These are phyloP conservation scores for Malurus splendens DNA, from an alignment of 2,797 vertebrate genomes.

Conservation along the genomic window DNA sequence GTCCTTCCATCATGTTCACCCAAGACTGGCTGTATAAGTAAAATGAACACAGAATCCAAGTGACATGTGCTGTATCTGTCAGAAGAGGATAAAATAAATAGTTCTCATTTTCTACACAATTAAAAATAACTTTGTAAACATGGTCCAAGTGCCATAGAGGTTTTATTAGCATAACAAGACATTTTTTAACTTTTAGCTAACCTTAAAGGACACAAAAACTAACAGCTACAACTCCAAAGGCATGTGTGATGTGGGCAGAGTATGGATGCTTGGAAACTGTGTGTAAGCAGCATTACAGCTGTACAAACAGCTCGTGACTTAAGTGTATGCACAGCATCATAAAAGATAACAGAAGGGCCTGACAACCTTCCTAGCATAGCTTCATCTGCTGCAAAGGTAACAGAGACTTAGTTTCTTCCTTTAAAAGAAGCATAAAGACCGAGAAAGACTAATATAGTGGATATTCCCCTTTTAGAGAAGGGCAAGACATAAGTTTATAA, in stretches of 20 bases:
- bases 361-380: not conserved
- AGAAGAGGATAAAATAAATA: not conserved
- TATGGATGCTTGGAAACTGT: not conserved
- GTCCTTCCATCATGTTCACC: slow-evolving; percentile 24
- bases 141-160: not conserved
- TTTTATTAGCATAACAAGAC: not conserved
- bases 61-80: not conserved
- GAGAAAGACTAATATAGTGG: not conserved
- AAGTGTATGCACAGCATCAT: not conserved
- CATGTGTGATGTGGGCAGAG: not conserved
- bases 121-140: not conserved
- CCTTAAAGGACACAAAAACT: not conserved
- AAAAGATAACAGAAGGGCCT: rapidly evolving
- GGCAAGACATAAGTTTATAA: not conserved
- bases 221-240: not conserved
- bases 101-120: not conserved
- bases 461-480: not conserved
- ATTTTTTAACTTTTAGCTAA: not conserved
- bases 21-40: slow-evolving; percentile 6
- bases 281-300: rapidly evolving
- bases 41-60: not conserved
- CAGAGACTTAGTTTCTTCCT: not conserved
- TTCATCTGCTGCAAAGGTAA: not conserved
- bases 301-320: not conserved
- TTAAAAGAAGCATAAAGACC: not conserved